Conservation (phyloP, 2,113 vertebrate species). For the Rhynchomys soricoides region DNA sequence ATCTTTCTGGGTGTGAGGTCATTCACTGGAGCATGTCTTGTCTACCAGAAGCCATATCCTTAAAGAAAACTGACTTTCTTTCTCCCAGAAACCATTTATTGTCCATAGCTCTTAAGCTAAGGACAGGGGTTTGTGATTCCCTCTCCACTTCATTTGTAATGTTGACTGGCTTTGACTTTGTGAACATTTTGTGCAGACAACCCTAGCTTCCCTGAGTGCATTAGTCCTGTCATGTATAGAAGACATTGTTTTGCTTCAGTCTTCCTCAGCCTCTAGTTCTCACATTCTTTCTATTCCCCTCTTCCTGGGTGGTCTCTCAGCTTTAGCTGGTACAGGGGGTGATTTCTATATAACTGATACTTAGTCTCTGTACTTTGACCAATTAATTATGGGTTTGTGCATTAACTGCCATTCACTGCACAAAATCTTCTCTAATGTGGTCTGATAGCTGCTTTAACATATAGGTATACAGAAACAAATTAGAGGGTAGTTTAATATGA, state of each 20-base stretch:
- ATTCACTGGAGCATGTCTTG: not conserved
- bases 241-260: not conserved
- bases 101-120: not conserved
- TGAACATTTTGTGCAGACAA: not conserved
- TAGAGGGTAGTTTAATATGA: not conserved
- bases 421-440: not conserved
- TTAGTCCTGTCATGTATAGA: not conserved
- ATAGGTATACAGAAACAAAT: not conserved
- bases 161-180: not conserved
- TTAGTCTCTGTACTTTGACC: not conserved
- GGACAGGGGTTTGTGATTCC: fast-evolving
- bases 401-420: not conserved
- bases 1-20: not conserved
- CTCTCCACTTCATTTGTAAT: not conserved
- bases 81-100: not conserved
- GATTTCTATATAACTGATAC: not conserved
- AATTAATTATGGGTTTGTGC: not conserved
- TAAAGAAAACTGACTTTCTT: not conserved
- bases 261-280: not conserved
- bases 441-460: not conserved
- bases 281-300: not conserved
- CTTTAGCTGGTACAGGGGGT: not conserved
- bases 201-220: not conserved
- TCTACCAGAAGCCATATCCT: not conserved
- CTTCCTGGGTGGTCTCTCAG: not conserved